These are phyloP conservation scores for Physeter macrocephalus DNA, from an alignment of 2,113 vertebrate species.

Conservation along the genomic window DNA sequence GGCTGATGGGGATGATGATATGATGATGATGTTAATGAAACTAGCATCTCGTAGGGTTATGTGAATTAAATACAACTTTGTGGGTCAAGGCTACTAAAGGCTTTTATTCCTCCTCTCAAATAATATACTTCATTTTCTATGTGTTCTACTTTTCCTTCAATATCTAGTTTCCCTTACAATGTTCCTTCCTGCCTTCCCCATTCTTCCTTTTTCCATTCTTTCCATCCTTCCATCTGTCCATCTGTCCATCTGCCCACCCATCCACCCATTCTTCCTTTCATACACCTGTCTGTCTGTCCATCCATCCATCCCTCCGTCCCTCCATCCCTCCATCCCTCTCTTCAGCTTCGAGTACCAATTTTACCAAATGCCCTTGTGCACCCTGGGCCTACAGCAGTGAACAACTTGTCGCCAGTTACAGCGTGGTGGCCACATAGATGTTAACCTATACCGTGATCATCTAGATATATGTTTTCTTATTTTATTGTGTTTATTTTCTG, in stretches of 20 bases:
- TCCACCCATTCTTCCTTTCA: neutral
- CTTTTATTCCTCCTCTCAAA: neutral
- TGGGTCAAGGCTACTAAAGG: neutral
- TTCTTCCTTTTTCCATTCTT: neutral
- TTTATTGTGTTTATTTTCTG: neutral
- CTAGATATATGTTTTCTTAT: neutral
- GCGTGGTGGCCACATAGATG: neutral
- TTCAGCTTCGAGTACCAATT: neutral
- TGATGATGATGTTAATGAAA: neutral
- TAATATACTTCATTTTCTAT: neutral
- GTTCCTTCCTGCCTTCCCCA: neutral
- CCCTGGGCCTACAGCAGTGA: neutral
- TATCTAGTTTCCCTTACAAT: neutral
- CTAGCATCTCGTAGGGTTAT: neutral
- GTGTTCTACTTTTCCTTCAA: neutral
- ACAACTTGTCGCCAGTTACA: neutral
- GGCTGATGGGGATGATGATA: neutral
- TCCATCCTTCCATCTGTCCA: fast-evolving
- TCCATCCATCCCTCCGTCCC: fast-evolving
- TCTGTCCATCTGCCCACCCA: neutral
- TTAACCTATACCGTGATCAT: neutral
- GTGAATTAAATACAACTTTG: neutral
- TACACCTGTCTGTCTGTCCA: neutral
- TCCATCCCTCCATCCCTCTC: neutral
- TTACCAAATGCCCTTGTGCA: neutral